These are phyloP conservation scores for Panagrolaimus sp. DNA, from an alignment of 1,140 invertebrate species.

Conservation along the genomic window DNA sequence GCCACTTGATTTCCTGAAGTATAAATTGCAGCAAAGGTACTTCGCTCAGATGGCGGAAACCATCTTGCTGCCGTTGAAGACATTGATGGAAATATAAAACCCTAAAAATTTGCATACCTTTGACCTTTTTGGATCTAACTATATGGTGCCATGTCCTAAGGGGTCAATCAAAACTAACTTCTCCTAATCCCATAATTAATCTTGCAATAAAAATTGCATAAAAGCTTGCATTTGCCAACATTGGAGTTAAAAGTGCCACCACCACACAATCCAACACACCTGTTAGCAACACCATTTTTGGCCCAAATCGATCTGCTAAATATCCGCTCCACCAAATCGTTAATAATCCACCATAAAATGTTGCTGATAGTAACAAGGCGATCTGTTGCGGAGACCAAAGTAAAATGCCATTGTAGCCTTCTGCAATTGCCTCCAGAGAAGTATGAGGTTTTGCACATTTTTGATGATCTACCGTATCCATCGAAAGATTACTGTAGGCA, in stretches of 20 bases:
- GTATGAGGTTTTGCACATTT: background rate
- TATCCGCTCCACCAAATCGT: background rate
- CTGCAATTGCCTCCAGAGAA: background rate
- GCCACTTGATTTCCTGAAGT: conserved; percentile 17
- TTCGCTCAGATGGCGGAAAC: conserved; percentile 12
- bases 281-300: background rate
- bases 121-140: background rate
- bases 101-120: background rate
- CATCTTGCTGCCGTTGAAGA: conserved; percentile 6
- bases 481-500: background rate
- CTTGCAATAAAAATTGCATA: background rate
- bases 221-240: conserved; percentile 3
- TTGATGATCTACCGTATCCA: background rate
- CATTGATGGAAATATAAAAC: conserved; percentile 15
- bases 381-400: background rate
- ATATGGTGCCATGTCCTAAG: background rate
- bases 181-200: conserved; percentile 15
- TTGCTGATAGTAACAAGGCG: background rate
- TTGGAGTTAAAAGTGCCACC: background rate
- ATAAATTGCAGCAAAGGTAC: conserved; percentile 17
- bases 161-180: background rate
- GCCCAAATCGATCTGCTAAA: conserved; percentile 2
- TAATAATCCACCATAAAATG: conserved; percentile 12
- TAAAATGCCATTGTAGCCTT: background rate
- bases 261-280: conserved; percentile 7